Percentiles rank a stretch among this genome's conserved stretches.
phyloP scores from a whole-genome alignment of 2,113 vertebrate genomes.

The Apus apus region DNA sequence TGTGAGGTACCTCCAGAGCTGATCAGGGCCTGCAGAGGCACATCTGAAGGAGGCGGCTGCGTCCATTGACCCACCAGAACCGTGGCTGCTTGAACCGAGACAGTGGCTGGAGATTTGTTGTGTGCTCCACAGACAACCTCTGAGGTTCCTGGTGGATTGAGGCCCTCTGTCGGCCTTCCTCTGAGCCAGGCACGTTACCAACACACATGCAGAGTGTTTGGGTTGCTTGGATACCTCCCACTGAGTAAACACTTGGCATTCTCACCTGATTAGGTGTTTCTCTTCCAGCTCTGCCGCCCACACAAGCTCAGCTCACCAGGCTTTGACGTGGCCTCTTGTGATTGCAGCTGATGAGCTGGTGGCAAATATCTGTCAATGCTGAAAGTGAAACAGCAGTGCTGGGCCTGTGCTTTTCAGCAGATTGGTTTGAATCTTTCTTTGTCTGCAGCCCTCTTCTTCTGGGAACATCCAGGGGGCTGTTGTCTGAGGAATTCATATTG shows the following conservation, averaged over 20 bases:
- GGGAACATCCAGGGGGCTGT: not conserved
- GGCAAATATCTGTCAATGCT: not conserved
- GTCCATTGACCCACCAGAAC: not conserved
- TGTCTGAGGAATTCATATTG: not conserved
- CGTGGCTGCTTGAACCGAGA: rapidly evolving
- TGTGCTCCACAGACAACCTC: rapidly evolving
- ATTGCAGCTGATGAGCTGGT: not conserved
- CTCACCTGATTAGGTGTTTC: not conserved
- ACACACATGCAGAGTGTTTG: not conserved
- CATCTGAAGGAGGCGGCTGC: not conserved
- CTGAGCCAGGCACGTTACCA: not conserved
- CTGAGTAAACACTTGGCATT: not conserved
- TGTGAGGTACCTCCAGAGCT: slow-evolving; percentile 33
- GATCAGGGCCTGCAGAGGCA: not conserved
- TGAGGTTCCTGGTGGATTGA: not conserved
- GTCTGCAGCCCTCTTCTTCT: not conserved
- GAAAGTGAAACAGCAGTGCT: not conserved
- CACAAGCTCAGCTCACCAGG: not conserved
- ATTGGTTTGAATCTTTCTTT: not conserved
- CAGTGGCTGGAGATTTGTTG: not conserved
- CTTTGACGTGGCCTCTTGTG: rapidly evolving
- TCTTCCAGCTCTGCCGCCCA: not conserved
- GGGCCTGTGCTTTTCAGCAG: not conserved
- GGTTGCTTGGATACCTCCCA: slow-evolving; percentile 44
- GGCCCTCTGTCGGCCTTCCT: not conserved